These are phyloP conservation scores for Clinocottus analis DNA, from an alignment of 2,113 vertebrate species.

Conservation along the genomic window DNA sequence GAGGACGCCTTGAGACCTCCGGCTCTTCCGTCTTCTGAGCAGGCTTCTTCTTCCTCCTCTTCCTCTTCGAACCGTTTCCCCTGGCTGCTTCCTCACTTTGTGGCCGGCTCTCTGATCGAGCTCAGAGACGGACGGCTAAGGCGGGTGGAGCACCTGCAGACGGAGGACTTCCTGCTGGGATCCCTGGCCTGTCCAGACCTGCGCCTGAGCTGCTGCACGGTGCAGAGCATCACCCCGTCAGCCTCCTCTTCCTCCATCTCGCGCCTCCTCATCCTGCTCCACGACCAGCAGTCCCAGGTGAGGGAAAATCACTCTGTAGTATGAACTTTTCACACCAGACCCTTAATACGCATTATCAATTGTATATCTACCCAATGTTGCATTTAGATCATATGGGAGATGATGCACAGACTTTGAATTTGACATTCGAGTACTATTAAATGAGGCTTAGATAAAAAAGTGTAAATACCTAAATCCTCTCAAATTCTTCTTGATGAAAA, in stretches of 20 bases:
- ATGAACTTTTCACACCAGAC: background rate
- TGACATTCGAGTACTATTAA: no score
- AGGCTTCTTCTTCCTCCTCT: constrained; percentile 29
- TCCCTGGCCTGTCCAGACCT: constrained; percentile 79
- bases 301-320: constrained; percentile 15
- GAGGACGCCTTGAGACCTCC: constrained; percentile 7
- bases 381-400: background rate
- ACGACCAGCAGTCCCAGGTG: constrained; percentile 80
- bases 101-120: constrained; percentile 83
- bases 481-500: background rate
- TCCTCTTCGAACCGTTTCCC: constrained; percentile 48
- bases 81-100: constrained; percentile 80
- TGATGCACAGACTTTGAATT: no score
- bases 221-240: constrained; percentile 75
- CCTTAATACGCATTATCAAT: background rate
- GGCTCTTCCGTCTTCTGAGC: background rate
- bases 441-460: background rate
- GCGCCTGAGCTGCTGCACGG: constrained; percentile 80
- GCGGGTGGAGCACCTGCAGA: constrained; percentile 82
- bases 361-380: background rate
- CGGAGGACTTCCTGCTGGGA: constrained; percentile 82
- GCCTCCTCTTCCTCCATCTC: constrained; percentile 65
- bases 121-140: constrained; percentile 79
- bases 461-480: background rate
- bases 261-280: constrained; percentile 80